Base-by-base conservation (phyloP, 37 sponge, comb jelly and placozoan genomes). In the Theonella swinhoei region DNA sequence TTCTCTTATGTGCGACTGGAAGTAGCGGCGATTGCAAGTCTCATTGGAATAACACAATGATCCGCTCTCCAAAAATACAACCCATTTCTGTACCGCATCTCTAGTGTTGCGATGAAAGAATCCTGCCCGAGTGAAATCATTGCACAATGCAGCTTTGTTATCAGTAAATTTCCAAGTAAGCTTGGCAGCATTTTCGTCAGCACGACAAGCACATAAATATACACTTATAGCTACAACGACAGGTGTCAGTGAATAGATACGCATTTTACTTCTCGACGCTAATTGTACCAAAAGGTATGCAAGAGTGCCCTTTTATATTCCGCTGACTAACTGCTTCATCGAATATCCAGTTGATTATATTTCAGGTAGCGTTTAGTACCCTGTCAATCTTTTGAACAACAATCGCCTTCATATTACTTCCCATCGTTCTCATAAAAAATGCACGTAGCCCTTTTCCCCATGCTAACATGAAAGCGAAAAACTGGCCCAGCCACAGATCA, bases 11-110 rank as follows among this genome's bases (percentile, higher is more conserved):
- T 47, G 54, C 54, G 54, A 47, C 54, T 47, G 28, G 47, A 89
- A 79, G 70, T 72, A 85, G 14, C 90, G 72, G 69, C 62, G 31
- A 43, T 85, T 91, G 85, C 97, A 96, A 25, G 80, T 91, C 2
- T 78, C 85, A 5, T 38, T 40, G 2, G 91, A 91, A 42, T 43
- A 84, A 42, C 97, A 96, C 0, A 77, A 42, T 0, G 91, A 85
- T 1, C 97, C 97, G 74, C 94, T 89, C 85, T 96, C 97, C 68
- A 96, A 68, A 67, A 82, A 96, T 0, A 96, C 66, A 8, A 94
- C 74, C 97, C 97, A 96, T 42, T 90, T 90, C 14, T 47, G 7
- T 32, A 64, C 80, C 0, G 77, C 43, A 17, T 8, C 30, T 0
- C n/a, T 3, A 20, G 42, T 62, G 0, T 34, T 67, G 4, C 79